Percentiles rank a stretch among this genome's conserved stretches.
phyloP scores from a whole-genome alignment of 1,140 invertebrate genomes.

The Agrypnia vestita region DNA sequence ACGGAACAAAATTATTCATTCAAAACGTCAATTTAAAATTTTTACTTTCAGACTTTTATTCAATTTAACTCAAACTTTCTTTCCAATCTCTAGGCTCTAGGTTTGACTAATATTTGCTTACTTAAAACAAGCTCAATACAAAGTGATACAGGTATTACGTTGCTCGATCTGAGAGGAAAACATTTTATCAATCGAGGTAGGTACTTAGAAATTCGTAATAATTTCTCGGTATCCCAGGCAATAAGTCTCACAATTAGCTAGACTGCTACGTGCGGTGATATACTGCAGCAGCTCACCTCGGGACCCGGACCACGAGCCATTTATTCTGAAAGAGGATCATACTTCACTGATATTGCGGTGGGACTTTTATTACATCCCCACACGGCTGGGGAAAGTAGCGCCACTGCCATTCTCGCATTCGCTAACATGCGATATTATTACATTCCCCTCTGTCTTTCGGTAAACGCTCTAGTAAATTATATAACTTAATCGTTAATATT shows the following conservation, averaged over 20 bases:
- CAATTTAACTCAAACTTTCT: too few relatives aligned
- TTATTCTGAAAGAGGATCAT: conserved; percentile 21
- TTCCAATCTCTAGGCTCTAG: too few relatives aligned
- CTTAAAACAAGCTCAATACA: too few relatives aligned
- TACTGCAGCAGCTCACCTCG: conserved; percentile 27
- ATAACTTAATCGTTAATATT: conserved; percentile 21
- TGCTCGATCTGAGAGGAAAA: too few relatives aligned
- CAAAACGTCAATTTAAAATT: too few relatives aligned
- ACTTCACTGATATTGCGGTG: conserved; percentile 20
- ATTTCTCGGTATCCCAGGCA: conserved; percentile 5
- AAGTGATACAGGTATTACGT: too few relatives aligned
- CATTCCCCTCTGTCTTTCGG: neutral
- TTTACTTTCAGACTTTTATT: too few relatives aligned
- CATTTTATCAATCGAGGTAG: too few relatives aligned
- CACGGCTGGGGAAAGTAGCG: neutral
- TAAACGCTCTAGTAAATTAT: conserved; percentile 5
- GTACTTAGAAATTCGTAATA: neutral
- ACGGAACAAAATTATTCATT: too few relatives aligned
- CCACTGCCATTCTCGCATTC: conserved; percentile 9
- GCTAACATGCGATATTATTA: neutral
- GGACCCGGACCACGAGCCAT: neutral
- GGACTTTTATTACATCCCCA: conserved; percentile 20
- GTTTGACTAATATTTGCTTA: too few relatives aligned
- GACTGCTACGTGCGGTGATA: conserved; percentile 28
- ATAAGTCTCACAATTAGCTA: conserved; percentile 53